Percentiles rank a stretch among this genome's conserved stretches.
phyloP scores from a whole-genome alignment of 23 tunicate species.

The Ciona savignyi region DNA sequence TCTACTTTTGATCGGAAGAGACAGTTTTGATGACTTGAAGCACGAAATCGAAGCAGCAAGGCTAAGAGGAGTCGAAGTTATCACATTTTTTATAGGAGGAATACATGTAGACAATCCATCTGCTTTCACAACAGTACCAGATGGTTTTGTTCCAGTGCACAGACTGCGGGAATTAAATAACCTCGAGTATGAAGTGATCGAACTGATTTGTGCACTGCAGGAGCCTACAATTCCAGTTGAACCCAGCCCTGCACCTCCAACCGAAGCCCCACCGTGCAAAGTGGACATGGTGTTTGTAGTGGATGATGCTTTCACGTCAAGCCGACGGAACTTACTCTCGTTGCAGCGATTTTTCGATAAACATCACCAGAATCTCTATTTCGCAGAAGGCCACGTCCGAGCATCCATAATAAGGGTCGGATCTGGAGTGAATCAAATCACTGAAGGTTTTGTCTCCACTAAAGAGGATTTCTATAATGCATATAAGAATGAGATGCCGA shows the following conservation, averaged over 20 bases:
- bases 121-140: constrained; percentile 21
- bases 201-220: constrained; percentile 28
- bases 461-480: neutral
- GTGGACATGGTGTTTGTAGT: constrained; percentile 32
- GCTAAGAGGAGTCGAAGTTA: constrained; percentile 8
- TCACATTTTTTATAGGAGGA: constrained; percentile 34
- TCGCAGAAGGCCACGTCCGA: constrained; percentile 8
- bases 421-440: neutral
- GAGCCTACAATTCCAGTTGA: constrained; percentile 3
- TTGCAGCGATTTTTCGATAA: neutral
- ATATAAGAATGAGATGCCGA: neutral
- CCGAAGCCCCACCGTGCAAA: constrained; percentile 21
- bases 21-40: constrained; percentile 24
- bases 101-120: neutral
- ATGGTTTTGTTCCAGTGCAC: constrained; percentile 24
- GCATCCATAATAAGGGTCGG: constrained; percentile 24
- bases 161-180: neutral
- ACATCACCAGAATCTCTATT: neutral
- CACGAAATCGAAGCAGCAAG: constrained; percentile 16
- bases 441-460: constrained; percentile 8
- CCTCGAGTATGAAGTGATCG: constrained; percentile 34
- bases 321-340: neutral
- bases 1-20: constrained; percentile 19
- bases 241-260: constrained; percentile 11
- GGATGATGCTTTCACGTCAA: constrained; percentile 24